These are phyloP conservation scores for Scopus umbretta DNA, from an alignment of 2,113 vertebrate species.

Conservation along the genomic window DNA sequence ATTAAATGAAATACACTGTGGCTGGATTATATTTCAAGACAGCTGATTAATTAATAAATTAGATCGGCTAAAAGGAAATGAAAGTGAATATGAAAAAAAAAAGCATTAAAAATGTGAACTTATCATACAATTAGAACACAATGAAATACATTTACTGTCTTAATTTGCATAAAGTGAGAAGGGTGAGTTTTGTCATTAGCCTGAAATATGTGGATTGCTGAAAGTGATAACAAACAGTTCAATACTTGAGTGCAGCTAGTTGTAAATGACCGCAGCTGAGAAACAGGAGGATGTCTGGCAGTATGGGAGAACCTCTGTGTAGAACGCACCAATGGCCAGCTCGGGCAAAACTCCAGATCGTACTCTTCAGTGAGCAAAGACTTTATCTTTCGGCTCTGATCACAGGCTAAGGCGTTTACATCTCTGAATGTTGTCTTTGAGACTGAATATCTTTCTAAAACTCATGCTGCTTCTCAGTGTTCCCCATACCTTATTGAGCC, in stretches of 20 bases:
- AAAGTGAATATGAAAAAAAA: slow-evolving; percentile 2
- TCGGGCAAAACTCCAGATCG: background rate
- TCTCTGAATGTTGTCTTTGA: background rate
- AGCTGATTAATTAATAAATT: slow-evolving; percentile 59
- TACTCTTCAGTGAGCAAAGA: background rate
- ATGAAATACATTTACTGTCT: background rate
- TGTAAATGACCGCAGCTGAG: background rate
- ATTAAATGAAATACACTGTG: slow-evolving; percentile 33
- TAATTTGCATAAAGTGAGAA: background rate
- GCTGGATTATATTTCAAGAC: slow-evolving; percentile 32
- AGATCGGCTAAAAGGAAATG: slow-evolving; percentile 4
- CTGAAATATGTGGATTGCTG: background rate
- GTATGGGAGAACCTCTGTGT: background rate
- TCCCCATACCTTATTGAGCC: background rate
- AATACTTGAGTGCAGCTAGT: background rate
- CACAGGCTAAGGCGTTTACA: background rate
- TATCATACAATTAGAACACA: slow-evolving; percentile 13
- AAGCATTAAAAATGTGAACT: background rate
- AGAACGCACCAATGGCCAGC: background rate
- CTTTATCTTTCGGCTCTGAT: background rate
- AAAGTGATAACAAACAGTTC: background rate
- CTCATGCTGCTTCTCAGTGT: background rate
- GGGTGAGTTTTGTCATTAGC: background rate
- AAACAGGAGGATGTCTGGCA: background rate
- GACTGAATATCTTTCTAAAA: background rate